Evolutionary conservation across 1,140 invertebrate genomes (phyloP), one percentile per base, ranked within the genome.

Genomic region (Brachionus paranguensis): DNA sequence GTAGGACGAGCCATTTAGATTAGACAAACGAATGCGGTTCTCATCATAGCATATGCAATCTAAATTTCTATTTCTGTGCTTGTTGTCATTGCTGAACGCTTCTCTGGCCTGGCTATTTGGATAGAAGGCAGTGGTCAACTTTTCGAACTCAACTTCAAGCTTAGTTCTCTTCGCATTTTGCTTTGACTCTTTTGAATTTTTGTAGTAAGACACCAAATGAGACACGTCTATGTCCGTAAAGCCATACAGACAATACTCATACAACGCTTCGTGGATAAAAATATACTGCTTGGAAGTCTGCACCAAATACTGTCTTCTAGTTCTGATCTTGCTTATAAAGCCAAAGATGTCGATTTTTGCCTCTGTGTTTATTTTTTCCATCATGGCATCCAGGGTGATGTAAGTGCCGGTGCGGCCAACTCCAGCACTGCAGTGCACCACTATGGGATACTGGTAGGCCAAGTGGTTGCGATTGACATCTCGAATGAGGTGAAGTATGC

Each of bases 321-420:
- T 98, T 87, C 98, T 93, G 85, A 99, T 91, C 90, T 97, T 96
- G 90, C 97, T 93, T 68, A 98, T 96, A 3, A 96, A 98, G 90
- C 98, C 96, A 93, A 99, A 99, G 86, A 99, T 94, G 91, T 99
- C 98, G 10, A 99, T 95, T 10, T 98, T 95, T 12, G 96, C 96
- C 89, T 99, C 98, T 88, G 97, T 97, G 88, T 98, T 95, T 95
- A 99, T 98, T 85, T 97, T 92, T 89, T 99, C 97, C 86, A 99
- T 90, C 17, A 99, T 96, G 87, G 98, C 97, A 88, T 95, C 97
- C 78, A 99, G 91, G 0, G 96, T 95, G 85, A 99, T 98, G 89
- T 99, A 99, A 78, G 99, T 97, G 47, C 98, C 98, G 7, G 97
- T 99, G 85, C 97, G 92, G 6, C 97, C 96, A 79, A 89, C 89